Evolutionary conservation across 2,113 vertebrate genomes (phyloP), one percentile per base, ranked within the genome.

Genomic region (Chascanopsetta lugubris): DNA sequence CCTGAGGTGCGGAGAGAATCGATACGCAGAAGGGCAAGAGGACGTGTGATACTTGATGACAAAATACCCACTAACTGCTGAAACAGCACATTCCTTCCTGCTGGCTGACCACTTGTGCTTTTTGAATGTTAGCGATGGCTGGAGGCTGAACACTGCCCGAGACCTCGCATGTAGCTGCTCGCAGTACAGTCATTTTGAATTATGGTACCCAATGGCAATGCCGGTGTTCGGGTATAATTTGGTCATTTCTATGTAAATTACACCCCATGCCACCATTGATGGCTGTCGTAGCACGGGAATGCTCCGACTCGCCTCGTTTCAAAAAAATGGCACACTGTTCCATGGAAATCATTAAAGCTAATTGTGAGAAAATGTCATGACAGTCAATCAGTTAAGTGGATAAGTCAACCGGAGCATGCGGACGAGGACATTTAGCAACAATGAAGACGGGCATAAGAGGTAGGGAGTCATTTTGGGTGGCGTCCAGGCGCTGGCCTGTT

Each of bases 171-270:
- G 40, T 8, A 65, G 63, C 60, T 49, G 62, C 66, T 78, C 58
- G 26, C 46, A 54, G 51, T 3, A n/a, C 55, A 72, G 69, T 77
- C 77, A 13, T 69, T 83, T 83, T 88, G 83, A 88, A 84, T 83
- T 80, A 88, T 84, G 38, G 70, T 69, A 58, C 49, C 75, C 66
- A 75, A 42, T 80, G 71, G 77, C 72, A 66, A 68, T 25, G 32
- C 71, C 18, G 8, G 63, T 40, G 58, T 72, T 68, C 54, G 54
- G 72, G n/a, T n/a, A n/a, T 89, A 89, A 92, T 91, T 80, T 75
- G 73, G 79, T 83, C 61, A 90, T 92, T 91, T 89, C 83, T 88
- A 91, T 91, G 89, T 89, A 89, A 91, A 92, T 89, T 84, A 69
- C 20, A 21, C 78, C 83, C 85, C 84, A 63, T 80, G 76, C 72